Conservation (phyloP, 1,140 invertebrate genomes). For the Scaptomyza pallida region DNA sequence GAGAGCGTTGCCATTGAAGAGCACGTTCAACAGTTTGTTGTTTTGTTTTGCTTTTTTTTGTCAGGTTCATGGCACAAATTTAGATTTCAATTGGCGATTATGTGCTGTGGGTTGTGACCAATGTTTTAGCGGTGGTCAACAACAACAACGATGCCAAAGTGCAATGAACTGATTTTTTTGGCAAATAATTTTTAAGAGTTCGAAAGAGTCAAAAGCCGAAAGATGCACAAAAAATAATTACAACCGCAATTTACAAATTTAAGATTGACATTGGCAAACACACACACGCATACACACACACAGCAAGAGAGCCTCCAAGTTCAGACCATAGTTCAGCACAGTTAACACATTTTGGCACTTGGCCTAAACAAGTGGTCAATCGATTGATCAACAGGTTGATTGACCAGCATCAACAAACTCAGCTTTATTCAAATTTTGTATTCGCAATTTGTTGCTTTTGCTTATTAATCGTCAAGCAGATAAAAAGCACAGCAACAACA, state of each 20-base stretch:
- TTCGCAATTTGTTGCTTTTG: conserved; percentile 6
- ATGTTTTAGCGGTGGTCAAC: neutral
- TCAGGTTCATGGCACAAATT: conserved; percentile 24
- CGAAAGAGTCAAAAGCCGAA: conserved; percentile 26
- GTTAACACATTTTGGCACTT: conserved; percentile 24
- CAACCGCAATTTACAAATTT: conserved; percentile 7
- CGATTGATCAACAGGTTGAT: conserved; percentile 47
- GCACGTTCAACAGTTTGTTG: conserved; percentile 9
- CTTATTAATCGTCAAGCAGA: conserved; percentile 16
- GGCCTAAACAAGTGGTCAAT: neutral
- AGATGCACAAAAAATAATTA: neutral
- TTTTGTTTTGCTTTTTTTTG: neutral
- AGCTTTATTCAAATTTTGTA: neutral
- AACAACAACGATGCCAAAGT: conserved; percentile 17
- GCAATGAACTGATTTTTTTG: conserved; percentile 20
- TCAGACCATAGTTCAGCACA: neutral
- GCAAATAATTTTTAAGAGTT: conserved; percentile 7
- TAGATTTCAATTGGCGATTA: conserved; percentile 18
- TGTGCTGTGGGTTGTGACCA: conserved; percentile 21
- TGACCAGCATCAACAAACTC: conserved; percentile 26
- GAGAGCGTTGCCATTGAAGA: conserved; percentile 6
- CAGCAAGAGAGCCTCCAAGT: neutral
- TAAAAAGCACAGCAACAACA: conserved; percentile 6
- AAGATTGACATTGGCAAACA: conserved; percentile 12
- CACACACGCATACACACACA: conserved; percentile 9